phyloP scores from a whole-genome alignment of 2,797 vertebrate species.

The Argya squamiceps region DNA sequence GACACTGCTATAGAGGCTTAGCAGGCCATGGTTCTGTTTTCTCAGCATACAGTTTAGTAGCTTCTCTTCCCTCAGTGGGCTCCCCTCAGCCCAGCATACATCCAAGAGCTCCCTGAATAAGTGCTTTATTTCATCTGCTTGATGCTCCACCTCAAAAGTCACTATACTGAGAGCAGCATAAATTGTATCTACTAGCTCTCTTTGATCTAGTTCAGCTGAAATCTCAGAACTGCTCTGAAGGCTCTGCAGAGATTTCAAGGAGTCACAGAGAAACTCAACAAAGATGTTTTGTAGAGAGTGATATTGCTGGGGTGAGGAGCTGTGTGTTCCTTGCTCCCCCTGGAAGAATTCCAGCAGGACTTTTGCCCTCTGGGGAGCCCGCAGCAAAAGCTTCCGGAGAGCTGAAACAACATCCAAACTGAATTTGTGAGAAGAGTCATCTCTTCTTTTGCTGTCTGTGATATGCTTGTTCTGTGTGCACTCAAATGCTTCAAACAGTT shows the following conservation, averaged over 20 bases:
- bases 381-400: conserved; percentile 80
- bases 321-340: background rate
- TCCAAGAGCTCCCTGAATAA: conserved; percentile 87
- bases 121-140: conserved; percentile 74
- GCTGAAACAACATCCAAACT: conserved; percentile 78
- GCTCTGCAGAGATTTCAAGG: conserved; percentile 70
- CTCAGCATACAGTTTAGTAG: conserved; percentile 86
- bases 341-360: conserved; percentile 81
- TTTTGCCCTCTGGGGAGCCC: conserved; percentile 81
- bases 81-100: conserved; percentile 73
- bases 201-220: conserved; percentile 22
- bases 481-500: conserved; percentile 84
- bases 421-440: conserved; percentile 53
- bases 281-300: conserved; percentile 80
- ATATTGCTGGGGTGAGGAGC: conserved; percentile 8
- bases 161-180: conserved; percentile 82
- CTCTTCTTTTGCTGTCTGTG: conserved; percentile 52
- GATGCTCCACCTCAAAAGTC: conserved; percentile 73
- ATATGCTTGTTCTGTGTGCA: conserved; percentile 49
- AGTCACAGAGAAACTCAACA: conserved; percentile 82
- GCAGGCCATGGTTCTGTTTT: conserved; percentile 74
- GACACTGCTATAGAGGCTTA: conserved; percentile 80
- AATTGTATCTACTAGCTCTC: conserved; percentile 75
- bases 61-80: conserved; percentile 82
- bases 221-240: conserved; percentile 51